A percentile compares a stretch with the other conserved stretches of the same genome.
phyloP scores from a whole-genome alignment of 2,797 vertebrate species.

The Gymnothorax reevesii region DNA sequence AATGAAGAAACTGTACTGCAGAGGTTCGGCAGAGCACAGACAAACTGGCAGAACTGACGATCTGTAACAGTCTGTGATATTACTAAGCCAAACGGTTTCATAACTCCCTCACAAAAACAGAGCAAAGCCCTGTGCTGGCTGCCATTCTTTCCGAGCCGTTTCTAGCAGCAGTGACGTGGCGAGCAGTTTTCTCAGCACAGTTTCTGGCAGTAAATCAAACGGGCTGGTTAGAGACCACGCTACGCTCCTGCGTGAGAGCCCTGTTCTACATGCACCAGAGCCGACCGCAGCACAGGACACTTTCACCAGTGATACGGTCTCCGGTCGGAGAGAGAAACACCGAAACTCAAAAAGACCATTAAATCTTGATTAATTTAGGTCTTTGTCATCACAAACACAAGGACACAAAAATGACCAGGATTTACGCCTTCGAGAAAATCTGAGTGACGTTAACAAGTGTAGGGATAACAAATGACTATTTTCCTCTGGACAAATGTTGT shows the following conservation, averaged over 20 bases:
- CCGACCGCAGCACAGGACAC: background rate
- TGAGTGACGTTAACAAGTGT: background rate
- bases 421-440: background rate
- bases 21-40: background rate
- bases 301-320: background rate
- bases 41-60: background rate
- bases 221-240: background rate
- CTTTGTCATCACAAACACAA: background rate
- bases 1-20: background rate
- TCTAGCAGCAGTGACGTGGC: background rate
- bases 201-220: background rate
- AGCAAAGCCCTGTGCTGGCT: background rate
- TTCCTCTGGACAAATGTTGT: background rate
- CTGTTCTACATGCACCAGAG: background rate
- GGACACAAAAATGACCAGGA: background rate
- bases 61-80: background rate
- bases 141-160: background rate
- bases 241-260: slow-evolving; percentile 18
- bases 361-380: background rate
- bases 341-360: too few species aligned
- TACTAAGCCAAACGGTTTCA: background rate
- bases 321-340: background rate
- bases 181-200: background rate
- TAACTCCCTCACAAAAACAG: background rate
- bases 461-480: background rate